Evolutionary conservation across 2,797 vertebrate genomes (phyloP), one percentile per base, ranked within the genome.

Genomic region (Rhadinocentrus ornatus): DNA sequence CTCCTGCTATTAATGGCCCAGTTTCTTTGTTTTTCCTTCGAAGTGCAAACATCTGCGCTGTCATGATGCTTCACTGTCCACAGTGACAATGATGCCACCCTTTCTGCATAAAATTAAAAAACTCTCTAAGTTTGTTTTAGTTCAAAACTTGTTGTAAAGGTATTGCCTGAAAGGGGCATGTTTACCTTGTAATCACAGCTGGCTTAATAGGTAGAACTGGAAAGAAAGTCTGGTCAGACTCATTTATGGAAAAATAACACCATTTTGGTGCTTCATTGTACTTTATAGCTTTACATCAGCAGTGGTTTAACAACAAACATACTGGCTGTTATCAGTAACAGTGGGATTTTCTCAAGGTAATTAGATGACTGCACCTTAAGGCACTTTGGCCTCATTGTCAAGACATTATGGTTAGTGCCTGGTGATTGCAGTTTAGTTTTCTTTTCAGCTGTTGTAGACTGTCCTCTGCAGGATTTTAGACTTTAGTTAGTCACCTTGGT

Each of bases 401-500:
- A 16, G 15, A 24, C 26, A 37, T 16, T 32, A 6, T 34, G 31
- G 6, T 53, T 66, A 20, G 62, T 63, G 27, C 31, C 29, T 63
- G 13, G 44, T 39, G 56, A 20, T 62, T 80, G 63, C 39, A 31
- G 41, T 35, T 71, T 69, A 64, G 27, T 56, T 24, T 20, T 27
- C 7, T 31, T 71, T 71, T 78, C 4, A 69, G 55, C 50, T 52
- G 20, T 54, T 73, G 16, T 13, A 3, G 58, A 27, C 56, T 39
- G 8, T 56, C 26, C 27, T 57, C 24, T 57, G 58, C 50, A 31
- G 57, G 50, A 66, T 41, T 56, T 54, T 31, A 26, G 60, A 35
- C 16, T 31, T 52, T 20, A 20, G n/a, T 44, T 35, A 53, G 60
- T 63, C 58, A 67, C 64, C 69, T 66, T 22, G 61, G 57, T 65